These are phyloP conservation scores for Aphyosemion australe DNA, from an alignment of 2,113 vertebrate species.

Conservation along the genomic window DNA sequence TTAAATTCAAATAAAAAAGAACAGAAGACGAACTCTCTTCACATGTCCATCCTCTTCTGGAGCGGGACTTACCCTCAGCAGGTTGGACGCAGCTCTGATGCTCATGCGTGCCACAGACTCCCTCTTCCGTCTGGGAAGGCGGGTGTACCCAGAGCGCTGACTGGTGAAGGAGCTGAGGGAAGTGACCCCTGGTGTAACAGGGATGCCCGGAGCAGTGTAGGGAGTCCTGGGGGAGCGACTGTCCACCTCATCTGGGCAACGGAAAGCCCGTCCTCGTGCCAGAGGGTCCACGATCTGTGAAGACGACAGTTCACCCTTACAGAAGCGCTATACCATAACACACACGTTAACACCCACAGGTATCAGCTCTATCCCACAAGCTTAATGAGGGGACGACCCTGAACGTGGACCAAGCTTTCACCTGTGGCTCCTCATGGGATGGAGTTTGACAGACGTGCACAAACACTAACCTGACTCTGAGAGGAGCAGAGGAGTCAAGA, in stretches of 20 bases:
- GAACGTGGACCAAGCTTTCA: no score
- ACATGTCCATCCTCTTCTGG: background rate
- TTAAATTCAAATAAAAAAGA: background rate
- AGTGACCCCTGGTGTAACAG: conserved; percentile 83
- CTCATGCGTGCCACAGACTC: conserved; percentile 95
- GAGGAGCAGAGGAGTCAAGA: no score
- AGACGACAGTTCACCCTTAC: background rate
- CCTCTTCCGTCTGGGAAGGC: conserved; percentile 86
- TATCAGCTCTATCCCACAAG: no score
- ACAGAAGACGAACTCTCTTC: background rate
- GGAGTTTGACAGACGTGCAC: no score
- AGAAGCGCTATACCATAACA: background rate
- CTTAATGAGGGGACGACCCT: no score
- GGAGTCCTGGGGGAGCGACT: conserved; percentile 83
- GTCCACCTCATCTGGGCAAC: conserved; percentile 86
- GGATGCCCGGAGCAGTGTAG: conserved; percentile 73
- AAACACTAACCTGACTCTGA: no score
- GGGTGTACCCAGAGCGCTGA: conserved; percentile 81
- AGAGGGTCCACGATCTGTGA: conserved; percentile 91
- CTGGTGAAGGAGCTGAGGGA: conserved; percentile 92
- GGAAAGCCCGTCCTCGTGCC: conserved; percentile 90
- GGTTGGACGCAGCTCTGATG: conserved; percentile 88
- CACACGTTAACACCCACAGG: no score
- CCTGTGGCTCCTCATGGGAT: no score
- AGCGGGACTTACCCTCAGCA: conserved; percentile 81